Base-by-base conservation (phyloP, 2,113 vertebrate species). In the Sakesphorus luctuosus region DNA sequence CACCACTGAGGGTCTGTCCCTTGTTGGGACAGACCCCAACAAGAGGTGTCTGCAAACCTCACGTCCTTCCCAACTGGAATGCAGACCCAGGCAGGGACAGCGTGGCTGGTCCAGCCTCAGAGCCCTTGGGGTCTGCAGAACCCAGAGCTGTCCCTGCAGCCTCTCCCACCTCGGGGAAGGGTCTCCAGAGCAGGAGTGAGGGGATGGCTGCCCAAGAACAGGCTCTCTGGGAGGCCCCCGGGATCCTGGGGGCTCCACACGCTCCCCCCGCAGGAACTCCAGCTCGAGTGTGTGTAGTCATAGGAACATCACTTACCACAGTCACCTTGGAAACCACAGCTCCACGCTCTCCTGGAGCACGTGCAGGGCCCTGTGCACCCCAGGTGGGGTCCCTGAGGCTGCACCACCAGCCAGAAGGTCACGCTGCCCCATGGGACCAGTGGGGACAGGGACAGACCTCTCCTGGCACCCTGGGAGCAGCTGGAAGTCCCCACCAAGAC, bases 281-380 rank as follows among this genome's bases (percentile, higher is more conserved):
- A 76, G 80, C 46, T 5, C 6, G 11, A 72, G 75, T 28, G 2
- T 40, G n/a, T 3, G 86, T 96, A 93, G 91, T 69, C 94, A 97
- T 94, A 74, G 96, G 93, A 96, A 97, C 96, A 61, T 86, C 86
- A 53, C 62, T 92, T 63, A 47, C 43, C 71, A 40, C 55, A 44
- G 68, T 92, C 87, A 92, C 94, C 92, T 29, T 81, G 63, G 95
- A 55, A 96, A 96, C 95, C 76, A 58, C 72, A 50, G 94, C 90
- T 52, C 40, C 92, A 44, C 24, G 1, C 71, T 91, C 35, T 43
- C 59, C 15, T 3, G 3, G 10, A 68, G 78, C 86, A 68, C 63
- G 5, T 71, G 71, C 5, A 0, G 40, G 24, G 74, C 59, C 58
- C 85, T 26, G 84, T 46, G 61, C 63, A 76, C 65, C 35, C 78